These are phyloP conservation scores for Drosophila micromelanica DNA, from an alignment of 1,140 invertebrate genomes.

Conservation along the genomic window DNA sequence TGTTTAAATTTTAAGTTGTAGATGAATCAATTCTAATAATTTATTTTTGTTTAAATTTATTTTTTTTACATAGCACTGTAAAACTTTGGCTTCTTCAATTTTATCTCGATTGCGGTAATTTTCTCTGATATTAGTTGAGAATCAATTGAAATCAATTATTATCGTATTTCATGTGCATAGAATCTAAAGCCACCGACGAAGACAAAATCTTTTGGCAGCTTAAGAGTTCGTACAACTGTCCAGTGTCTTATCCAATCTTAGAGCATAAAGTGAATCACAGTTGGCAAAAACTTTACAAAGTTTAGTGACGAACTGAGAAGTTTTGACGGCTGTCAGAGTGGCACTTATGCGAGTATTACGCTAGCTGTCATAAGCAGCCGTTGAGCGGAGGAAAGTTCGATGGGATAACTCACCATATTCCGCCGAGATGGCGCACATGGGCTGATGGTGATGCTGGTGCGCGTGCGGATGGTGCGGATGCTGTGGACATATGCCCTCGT, in stretches of 20 bases:
- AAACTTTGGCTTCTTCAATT: too few species aligned
- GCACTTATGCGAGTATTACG: slow-evolving; percentile 44
- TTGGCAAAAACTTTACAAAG: slow-evolving; percentile 55
- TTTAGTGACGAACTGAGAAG: slow-evolving; percentile 62
- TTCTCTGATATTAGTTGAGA: too few species aligned
- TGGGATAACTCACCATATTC: slow-evolving; percentile 77
- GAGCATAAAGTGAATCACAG: slow-evolving; percentile 14
- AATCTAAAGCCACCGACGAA: slow-evolving; percentile 21
- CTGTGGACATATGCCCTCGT: slow-evolving; percentile 82
- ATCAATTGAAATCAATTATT: too few species aligned
- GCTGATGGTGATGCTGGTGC: slow-evolving; percentile 71
- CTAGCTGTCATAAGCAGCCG: slow-evolving; percentile 61
- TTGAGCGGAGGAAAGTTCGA: slow-evolving; percentile 4
- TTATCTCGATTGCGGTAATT: too few species aligned
- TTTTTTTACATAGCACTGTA: too few species aligned
- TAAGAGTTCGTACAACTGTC: slow-evolving; percentile 42
- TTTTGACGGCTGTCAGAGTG: slow-evolving; percentile 32
- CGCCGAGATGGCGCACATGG: slow-evolving; percentile 80
- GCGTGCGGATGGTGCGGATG: slow-evolving; percentile 78
- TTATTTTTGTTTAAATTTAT: too few species aligned
- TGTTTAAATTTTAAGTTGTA: background rate
- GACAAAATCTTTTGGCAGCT: slow-evolving; percentile 51
- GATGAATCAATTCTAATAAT: background rate
- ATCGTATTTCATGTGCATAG: too few species aligned
- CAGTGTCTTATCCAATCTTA: slow-evolving; percentile 41